These are phyloP conservation scores for Burhinus bistriatus DNA, from an alignment of 2,113 vertebrate genomes.

Conservation along the genomic window DNA sequence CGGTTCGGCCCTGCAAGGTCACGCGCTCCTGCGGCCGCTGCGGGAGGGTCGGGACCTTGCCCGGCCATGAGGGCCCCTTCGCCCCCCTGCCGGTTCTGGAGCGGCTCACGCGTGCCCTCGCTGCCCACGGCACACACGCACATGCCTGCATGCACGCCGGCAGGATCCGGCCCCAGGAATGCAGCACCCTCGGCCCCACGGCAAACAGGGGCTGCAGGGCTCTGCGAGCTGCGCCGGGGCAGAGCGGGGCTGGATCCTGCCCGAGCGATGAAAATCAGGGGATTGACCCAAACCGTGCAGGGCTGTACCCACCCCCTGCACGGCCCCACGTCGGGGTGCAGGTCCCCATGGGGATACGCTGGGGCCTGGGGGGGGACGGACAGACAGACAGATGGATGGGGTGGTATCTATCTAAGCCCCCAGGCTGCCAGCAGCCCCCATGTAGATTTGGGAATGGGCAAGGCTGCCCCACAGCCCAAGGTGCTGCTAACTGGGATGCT, in stretches of 20 bases:
- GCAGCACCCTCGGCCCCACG: background rate
- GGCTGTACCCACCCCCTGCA: background rate
- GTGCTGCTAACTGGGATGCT: background rate
- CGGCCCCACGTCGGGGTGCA: background rate
- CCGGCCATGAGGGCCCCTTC: background rate
- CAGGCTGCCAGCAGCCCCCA: background rate
- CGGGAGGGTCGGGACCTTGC: background rate
- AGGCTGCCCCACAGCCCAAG: accelerated
- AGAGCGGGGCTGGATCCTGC: background rate
- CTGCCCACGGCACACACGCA: background rate
- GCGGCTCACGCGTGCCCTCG: background rate
- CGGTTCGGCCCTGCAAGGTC: background rate
- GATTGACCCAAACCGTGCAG: background rate
- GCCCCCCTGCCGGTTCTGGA: too few species aligned
- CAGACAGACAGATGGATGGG: background rate
- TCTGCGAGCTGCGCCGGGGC: background rate
- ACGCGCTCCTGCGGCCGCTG: background rate
- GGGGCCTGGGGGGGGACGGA: background rate
- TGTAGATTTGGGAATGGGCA: accelerated
- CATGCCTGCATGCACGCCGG: background rate
- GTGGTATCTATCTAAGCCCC: too few species aligned
- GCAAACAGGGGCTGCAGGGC: background rate
- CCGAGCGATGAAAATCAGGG: background rate
- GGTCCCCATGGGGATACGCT: background rate
- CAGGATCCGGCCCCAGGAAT: background rate